phyloP scores from a whole-genome alignment of 2,113 vertebrate genomes.

The Chlorodrepanis virens region DNA sequence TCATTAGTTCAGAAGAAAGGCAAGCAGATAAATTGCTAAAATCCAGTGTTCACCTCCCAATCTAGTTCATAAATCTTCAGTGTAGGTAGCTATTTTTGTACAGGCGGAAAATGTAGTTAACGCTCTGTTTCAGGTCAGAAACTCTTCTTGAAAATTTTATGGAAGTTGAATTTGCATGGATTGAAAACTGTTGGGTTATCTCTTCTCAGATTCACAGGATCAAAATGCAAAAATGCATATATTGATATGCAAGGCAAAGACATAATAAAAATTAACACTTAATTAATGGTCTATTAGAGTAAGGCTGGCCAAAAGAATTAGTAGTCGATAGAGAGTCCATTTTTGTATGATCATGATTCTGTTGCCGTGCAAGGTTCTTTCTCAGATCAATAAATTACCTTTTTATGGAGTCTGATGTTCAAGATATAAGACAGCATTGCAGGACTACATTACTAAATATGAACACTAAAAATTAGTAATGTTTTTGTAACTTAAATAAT shows the following conservation, averaged over 20 bases:
- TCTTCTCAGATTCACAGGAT: not conserved
- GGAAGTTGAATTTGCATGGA: not conserved
- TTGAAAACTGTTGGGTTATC: not conserved
- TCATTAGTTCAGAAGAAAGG: not conserved
- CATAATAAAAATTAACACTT: not conserved
- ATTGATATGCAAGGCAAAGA: not conserved
- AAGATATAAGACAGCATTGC: not conserved
- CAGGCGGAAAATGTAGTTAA: not conserved
- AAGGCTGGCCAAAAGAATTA: not conserved
- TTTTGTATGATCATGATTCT: not conserved
- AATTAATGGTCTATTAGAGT: not conserved
- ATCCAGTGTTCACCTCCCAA: not conserved
- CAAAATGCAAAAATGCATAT: not conserved
- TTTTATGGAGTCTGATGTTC: not conserved
- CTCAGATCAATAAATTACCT: not conserved
- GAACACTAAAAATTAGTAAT: not conserved
- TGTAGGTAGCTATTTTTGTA: not conserved
- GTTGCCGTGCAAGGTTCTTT: not conserved
- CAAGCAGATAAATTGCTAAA: not conserved
- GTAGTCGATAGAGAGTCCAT: not conserved
- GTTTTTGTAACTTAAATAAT: not conserved
- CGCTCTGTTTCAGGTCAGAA: not conserved
- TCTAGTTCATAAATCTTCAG: conserved; percentile 5
- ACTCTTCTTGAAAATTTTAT: not conserved
- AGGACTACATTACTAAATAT: not conserved